Base-by-base conservation (phyloP, 2,888 invertebrate species). In the Idaea straminata region DNA sequence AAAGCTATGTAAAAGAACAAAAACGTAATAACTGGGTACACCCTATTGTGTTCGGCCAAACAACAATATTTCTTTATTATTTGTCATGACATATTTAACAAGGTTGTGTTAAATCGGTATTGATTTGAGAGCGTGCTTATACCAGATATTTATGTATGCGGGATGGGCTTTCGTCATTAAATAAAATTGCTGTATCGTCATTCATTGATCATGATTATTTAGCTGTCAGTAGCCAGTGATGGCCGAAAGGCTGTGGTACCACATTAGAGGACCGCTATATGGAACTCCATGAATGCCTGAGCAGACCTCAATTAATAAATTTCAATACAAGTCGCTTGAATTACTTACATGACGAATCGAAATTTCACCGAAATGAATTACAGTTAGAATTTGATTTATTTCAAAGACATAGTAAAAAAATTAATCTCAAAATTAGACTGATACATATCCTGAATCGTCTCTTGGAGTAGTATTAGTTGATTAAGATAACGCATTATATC, bases 111-210 rank as follows among this genome's bases (percentile, higher is more conserved):
- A 74, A 76, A 72, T 77, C 71, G 73, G 72, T 68, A 71, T 73
- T 73, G 71, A 78, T 76, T 73, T 74, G 68, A 74, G 75, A 79
- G 77, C 78, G 77, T 82, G 81, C 79, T 83, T 86, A 85, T 84
- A 47, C 47, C 7, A 77, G 82, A 79, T 79, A 82, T 84, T 79
- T 77, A 82, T 84, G 76, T 77, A 85, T 82, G 81, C 80, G 80
- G 82, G 84, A 80, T 77, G 80, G 79, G 74, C 77, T 82, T 81
- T 83, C 81, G 83, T 84, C 83, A 87, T 89, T 85, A 86, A 82
- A 80, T 71, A 74, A 78, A 82, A 85, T 85, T 83, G 82, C 76
- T 83, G 77, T 82, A 81, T 83, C 79, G 84, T 80, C 80, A 77
- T 80, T 79, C 81, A 83, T 81, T 83, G 82, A 82, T 82, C 76